Evolutionary conservation across 2,113 vertebrate species (phyloP).

Genomic region (Sceloporus undulatus): DNA sequence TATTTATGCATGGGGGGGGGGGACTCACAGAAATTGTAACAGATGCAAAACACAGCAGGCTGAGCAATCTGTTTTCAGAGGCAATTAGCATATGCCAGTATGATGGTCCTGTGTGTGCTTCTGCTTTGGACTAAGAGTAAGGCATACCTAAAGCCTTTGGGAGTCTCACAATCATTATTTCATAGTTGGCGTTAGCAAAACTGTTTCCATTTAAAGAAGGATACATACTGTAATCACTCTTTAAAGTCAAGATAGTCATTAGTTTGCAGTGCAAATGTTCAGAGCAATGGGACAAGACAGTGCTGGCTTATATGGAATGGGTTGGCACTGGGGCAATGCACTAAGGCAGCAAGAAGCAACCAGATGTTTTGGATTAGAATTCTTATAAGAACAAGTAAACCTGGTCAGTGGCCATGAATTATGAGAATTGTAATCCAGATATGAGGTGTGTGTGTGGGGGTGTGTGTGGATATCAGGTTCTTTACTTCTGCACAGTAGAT

Average conservation of each 20-base stretch:
- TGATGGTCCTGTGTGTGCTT: not conserved
- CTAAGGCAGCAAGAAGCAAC: not conserved
- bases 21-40: not conserved
- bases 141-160: not conserved
- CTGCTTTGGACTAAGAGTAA: not conserved
- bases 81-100: conserved; percentile 35
- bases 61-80: conserved; percentile 31
- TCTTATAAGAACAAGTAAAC: not conserved
- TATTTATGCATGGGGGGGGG: not conserved
- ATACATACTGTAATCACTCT: not conserved
- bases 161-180: fast-evolving
- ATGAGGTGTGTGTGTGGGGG: too few relatives aligned
- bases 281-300: not conserved
- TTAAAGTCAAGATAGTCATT: not conserved
- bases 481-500: too few relatives aligned
- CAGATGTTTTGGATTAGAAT: not conserved
- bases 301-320: too few relatives aligned
- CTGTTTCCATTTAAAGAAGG: not conserved
- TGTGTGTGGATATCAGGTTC: too few relatives aligned
- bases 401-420: not conserved
- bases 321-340: not conserved
- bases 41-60: conserved; percentile 29
- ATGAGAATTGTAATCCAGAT: not conserved
- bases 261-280: not conserved
- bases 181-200: not conserved